A percentile compares a stretch with the other conserved stretches of the same genome.
Conservation (phyloP, 2,888 invertebrate species). For the Pseudeuparius sepicola region DNA sequence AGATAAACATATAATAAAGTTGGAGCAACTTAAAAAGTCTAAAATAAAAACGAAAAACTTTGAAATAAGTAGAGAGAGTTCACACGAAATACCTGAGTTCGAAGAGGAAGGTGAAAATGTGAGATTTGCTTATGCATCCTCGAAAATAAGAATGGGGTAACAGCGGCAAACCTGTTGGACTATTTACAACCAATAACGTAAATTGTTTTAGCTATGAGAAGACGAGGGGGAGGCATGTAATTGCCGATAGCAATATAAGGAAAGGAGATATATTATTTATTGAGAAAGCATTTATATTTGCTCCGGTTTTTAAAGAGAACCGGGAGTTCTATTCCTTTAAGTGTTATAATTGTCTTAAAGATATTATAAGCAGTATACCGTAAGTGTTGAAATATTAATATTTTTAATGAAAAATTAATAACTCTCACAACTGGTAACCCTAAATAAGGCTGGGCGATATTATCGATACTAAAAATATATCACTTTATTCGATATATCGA, state of each 20-base stretch:
- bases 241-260: conserved; percentile 47
- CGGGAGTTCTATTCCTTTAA: conserved; percentile 39
- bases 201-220: conserved; percentile 41
- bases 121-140: conserved; percentile 46
- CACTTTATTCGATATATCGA: no score
- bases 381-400: conserved; percentile 39
- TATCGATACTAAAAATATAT: no score
- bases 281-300: conserved; percentile 74
- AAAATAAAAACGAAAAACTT: conserved; percentile 22
- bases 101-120: conserved; percentile 42
- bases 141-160: conserved; percentile 41
- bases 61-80: conserved; percentile 25
- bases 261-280: conserved; percentile 66
- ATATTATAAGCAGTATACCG: conserved; percentile 53
- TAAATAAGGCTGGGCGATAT: no score
- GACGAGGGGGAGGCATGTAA: conserved; percentile 55
- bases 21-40: conserved; percentile 30
- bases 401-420: conserved; percentile 1
- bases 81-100: conserved; percentile 37
- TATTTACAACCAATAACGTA: no score
- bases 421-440: no score
- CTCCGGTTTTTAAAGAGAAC: conserved; percentile 49
- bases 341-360: conserved; percentile 67
- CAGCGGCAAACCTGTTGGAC: no score
- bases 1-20: conserved; percentile 30